phyloP scores from a whole-genome alignment of 2,113 vertebrate species.

The Takifugu bimaculatus region DNA sequence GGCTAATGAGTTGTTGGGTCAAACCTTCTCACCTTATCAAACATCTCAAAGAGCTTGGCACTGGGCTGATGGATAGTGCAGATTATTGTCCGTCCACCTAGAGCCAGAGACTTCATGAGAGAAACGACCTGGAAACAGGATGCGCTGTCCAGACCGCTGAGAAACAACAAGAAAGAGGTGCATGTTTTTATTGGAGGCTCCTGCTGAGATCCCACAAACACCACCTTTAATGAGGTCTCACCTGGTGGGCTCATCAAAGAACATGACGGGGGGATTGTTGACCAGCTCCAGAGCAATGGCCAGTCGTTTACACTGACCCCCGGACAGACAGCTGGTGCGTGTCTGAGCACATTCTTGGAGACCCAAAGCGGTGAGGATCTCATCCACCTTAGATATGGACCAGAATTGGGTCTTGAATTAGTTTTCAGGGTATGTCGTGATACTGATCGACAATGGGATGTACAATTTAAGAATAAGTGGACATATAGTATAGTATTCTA shows the following conservation, averaged over 20 bases:
- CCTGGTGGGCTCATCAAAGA: conserved; percentile 99
- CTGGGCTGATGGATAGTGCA: conserved; percentile 99
- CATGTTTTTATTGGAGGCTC: conserved; percentile 6
- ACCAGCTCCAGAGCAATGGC: conserved; percentile 96
- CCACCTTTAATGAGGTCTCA: conserved; percentile 31
- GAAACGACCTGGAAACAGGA: conserved; percentile 98
- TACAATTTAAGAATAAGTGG: too few species aligned
- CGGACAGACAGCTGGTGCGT: conserved; percentile 86
- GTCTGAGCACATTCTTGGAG: conserved; percentile 91
- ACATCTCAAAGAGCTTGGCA: conserved; percentile 98
- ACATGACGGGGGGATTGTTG: conserved; percentile 98
- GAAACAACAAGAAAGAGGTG: neutral
- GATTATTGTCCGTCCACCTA: conserved; percentile 94
- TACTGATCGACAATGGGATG: too few species aligned
- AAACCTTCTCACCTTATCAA: conserved; percentile 87
- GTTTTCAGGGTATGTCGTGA: too few species aligned
- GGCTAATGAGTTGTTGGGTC: conserved; percentile 33
- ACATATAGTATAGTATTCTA: too few species aligned
- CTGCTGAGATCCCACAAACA: neutral
- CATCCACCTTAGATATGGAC: conserved; percentile 81
- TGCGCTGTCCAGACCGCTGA: conserved; percentile 91
- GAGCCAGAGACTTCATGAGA: conserved; percentile 92
- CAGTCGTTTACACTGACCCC: conserved; percentile 93
- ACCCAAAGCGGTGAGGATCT: conserved; percentile 94
- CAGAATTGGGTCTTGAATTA: too few species aligned